phyloP scores from a whole-genome alignment of 2,113 vertebrate genomes.

The Motacilla alba region DNA sequence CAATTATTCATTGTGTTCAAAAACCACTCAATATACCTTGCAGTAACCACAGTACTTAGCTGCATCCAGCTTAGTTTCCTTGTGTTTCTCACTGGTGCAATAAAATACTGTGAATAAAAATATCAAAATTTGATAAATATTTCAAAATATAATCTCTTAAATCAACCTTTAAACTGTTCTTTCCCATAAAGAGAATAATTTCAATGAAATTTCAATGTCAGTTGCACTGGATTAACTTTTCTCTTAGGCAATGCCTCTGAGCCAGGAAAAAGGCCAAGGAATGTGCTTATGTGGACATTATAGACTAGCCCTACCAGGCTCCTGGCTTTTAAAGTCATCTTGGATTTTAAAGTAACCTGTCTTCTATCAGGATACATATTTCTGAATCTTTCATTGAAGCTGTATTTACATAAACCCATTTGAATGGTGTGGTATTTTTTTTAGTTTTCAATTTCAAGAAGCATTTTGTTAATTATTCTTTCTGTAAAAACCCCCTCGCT shows the following conservation, averaged over 20 bases:
- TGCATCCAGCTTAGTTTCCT: background rate
- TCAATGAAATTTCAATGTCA: background rate
- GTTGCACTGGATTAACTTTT: background rate
- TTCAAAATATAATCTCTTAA: background rate
- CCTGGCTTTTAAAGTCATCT: background rate
- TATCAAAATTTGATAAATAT: background rate
- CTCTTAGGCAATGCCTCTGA: background rate
- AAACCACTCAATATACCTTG: background rate
- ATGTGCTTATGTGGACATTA: background rate
- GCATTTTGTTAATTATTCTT: background rate
- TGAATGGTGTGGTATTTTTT: background rate
- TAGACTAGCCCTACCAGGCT: background rate
- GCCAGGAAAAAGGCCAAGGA: background rate
- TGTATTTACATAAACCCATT: background rate
- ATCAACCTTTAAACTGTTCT: background rate
- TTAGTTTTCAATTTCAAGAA: background rate
- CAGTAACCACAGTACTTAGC: background rate
- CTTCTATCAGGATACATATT: background rate
- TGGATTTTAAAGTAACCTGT: background rate
- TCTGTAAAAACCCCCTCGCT: background rate
- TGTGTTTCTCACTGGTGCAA: background rate
- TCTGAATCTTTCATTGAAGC: background rate
- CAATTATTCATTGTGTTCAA: background rate
- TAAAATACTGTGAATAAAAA: background rate
- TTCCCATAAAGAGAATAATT: background rate